phyloP scores from a whole-genome alignment of 2,888 invertebrate species.

The Apeira syringaria region DNA sequence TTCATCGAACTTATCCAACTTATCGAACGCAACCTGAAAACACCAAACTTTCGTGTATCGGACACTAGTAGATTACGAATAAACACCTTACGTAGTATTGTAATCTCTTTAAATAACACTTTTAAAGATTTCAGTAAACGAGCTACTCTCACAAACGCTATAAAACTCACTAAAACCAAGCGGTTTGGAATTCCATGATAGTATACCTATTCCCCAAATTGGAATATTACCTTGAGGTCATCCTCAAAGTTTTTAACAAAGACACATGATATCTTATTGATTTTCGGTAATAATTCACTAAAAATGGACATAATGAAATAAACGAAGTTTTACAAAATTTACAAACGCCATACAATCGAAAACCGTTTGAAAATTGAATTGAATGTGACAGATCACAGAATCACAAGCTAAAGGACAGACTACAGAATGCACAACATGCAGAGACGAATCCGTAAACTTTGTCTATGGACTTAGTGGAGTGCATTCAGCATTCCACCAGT shows the following conservation, averaged over 20 bases:
- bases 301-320: slow-evolving; percentile 71
- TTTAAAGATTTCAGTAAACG: too few relatives aligned
- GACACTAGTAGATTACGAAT: slow-evolving; percentile 9
- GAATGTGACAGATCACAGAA: too few relatives aligned
- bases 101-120: slow-evolving; percentile 2
- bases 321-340: slow-evolving; percentile 55
- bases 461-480: background rate
- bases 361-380: slow-evolving; percentile 82
- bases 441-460: slow-evolving; percentile 9
- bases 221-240: slow-evolving; percentile 61
- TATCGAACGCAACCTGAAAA: slow-evolving; percentile 59
- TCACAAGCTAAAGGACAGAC: too few relatives aligned
- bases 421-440: too few relatives aligned
- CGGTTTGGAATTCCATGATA: slow-evolving; percentile 1
- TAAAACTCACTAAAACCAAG: slow-evolving; percentile 12
- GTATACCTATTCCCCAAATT: slow-evolving; percentile 10
- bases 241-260: slow-evolving; percentile 54
- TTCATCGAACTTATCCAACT: slow-evolving; percentile 63
- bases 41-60: slow-evolving; percentile 25
- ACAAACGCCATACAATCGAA: slow-evolving; percentile 65
- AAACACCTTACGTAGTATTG: background rate
- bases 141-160: too few relatives aligned
- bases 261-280: slow-evolving; percentile 56
- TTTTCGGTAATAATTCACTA: slow-evolving; percentile 63
- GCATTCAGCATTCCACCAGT: too few relatives aligned